A percentile compares a stretch with the other conserved stretches of the same genome.
Evolutionary conservation across 2,888 invertebrate species (phyloP).

Genomic region (Drosophila kambysellisi): DNA sequence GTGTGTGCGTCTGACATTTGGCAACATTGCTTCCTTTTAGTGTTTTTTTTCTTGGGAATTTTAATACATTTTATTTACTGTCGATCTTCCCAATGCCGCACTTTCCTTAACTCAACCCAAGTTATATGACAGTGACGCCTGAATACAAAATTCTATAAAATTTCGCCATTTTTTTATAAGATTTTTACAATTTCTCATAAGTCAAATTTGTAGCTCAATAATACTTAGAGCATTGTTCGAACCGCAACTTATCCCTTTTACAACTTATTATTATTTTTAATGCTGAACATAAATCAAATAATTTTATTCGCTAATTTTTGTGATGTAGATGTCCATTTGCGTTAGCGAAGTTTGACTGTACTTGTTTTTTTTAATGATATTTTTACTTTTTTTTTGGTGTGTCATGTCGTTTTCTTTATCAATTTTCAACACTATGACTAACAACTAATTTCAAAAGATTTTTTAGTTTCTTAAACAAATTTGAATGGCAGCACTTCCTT

Average conservation of each 20-base stretch:
- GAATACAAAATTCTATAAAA: neutral
- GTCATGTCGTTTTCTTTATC: slow-evolving; percentile 40
- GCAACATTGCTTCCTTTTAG: slow-evolving; percentile 42
- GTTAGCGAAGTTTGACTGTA: neutral
- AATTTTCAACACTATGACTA: slow-evolving; percentile 50
- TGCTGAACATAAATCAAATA: neutral
- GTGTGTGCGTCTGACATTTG: slow-evolving; percentile 47
- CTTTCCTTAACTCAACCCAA: neutral
- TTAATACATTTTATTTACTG: slow-evolving; percentile 10
- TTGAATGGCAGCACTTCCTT: slow-evolving; percentile 32
- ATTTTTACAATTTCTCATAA: too few species aligned
- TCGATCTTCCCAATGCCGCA: neutral
- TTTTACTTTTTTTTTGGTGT: slow-evolving; percentile 46
- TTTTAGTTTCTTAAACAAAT: neutral
- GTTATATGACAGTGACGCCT: neutral
- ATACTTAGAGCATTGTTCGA: neutral
- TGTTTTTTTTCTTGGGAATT: slow-evolving; percentile 19
- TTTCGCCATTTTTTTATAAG: too few species aligned
- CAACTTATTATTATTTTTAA: neutral
- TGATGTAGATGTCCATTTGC: neutral
- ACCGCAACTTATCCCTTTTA: neutral
- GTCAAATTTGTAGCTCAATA: neutral
- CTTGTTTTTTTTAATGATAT: slow-evolving; percentile 26
- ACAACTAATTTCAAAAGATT: slow-evolving; percentile 21
- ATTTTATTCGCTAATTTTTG: neutral